These are phyloP conservation scores for Galerucella pusilla DNA, from an alignment of 2,888 invertebrate genomes.

Conservation along the genomic window DNA sequence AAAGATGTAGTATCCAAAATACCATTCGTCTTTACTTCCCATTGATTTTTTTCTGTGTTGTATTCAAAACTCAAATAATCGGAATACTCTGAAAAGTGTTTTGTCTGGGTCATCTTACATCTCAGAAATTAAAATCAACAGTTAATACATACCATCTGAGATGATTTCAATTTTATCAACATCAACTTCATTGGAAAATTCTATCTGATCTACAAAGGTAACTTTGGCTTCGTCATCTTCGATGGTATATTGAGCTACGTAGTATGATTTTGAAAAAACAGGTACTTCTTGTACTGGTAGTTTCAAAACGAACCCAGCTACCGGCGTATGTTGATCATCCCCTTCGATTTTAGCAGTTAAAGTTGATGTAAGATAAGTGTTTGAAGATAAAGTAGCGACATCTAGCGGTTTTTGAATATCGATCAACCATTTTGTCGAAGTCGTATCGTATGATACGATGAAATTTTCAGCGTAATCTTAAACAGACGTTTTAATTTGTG, in stretches of 20 bases:
- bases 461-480: constrained; percentile 35
- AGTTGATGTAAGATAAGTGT: constrained; percentile 28
- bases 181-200: constrained; percentile 14
- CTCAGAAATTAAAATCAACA: not conserved
- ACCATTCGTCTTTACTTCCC: not conserved
- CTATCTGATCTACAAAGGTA: constrained; percentile 19
- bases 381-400: constrained; percentile 14
- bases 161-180: constrained; percentile 16
- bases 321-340: constrained; percentile 19
- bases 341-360: constrained; percentile 29
- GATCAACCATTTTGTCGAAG: constrained; percentile 33
- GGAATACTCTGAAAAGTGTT: constrained; percentile 16
- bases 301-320: constrained; percentile 34
- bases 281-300: constrained; percentile 33
- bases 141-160: constrained; percentile 22
- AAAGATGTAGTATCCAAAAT: not conserved
- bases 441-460: constrained; percentile 20
- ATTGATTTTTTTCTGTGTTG: not conserved
- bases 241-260: constrained; percentile 29
- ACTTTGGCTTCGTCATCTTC: constrained; percentile 15
- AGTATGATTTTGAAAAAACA: constrained; percentile 34
- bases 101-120: not conserved
- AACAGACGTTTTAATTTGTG: constrained; percentile 7
- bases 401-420: constrained; percentile 31
- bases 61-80: constrained; percentile 1